Evolutionary conservation across 1,140 invertebrate species (phyloP).

Genomic region (Diorhabda sublineata): DNA sequence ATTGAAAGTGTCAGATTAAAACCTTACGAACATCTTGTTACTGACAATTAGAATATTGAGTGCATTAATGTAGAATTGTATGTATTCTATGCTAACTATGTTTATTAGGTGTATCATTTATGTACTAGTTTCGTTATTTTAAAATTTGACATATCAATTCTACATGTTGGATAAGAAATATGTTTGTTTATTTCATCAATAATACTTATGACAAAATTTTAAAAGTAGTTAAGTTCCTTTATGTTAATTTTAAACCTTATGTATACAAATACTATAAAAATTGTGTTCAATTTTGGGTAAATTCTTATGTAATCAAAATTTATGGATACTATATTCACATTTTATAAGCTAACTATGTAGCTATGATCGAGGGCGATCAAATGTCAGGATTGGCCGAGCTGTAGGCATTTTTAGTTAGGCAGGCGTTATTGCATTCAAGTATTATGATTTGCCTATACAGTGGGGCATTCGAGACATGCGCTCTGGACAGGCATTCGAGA

Average conservation of each 20-base stretch:
- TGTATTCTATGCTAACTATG: background rate
- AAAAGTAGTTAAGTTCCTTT: background rate
- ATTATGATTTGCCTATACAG: too few relatives aligned
- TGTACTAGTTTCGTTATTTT: background rate
- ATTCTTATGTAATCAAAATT: background rate
- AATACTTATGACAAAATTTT: background rate
- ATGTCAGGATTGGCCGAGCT: conserved; percentile 14
- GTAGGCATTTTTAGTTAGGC: background rate
- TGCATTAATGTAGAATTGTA: too few relatives aligned
- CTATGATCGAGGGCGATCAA: conserved; percentile 6
- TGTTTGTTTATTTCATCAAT: background rate
- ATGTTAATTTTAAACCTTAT: background rate
- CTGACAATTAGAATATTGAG: background rate
- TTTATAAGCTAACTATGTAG: background rate
- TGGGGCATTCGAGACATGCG: too few relatives aligned
- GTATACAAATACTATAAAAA: conserved; percentile 3
- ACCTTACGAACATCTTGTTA: background rate
- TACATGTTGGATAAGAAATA: background rate
- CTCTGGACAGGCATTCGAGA: too few relatives aligned
- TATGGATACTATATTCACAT: background rate
- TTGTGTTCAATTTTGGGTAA: background rate
- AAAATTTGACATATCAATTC: background rate
- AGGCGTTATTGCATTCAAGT: too few relatives aligned
- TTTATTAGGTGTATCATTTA: background rate
- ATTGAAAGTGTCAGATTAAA: background rate